These are phyloP conservation scores for Pavo muticus DNA, from an alignment of 2,113 vertebrate genomes.

Conservation along the genomic window DNA sequence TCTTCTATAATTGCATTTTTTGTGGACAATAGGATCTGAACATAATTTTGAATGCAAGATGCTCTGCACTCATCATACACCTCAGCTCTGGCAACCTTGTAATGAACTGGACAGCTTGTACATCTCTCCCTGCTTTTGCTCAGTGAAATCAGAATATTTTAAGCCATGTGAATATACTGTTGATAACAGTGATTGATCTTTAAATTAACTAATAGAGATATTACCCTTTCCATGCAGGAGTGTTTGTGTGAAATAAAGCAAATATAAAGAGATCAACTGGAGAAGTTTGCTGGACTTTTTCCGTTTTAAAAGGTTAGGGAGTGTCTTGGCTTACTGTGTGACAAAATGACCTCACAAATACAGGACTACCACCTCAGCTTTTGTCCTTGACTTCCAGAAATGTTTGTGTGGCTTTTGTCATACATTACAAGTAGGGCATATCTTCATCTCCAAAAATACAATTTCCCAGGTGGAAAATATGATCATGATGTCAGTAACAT, in stretches of 20 bases:
- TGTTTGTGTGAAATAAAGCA: background rate
- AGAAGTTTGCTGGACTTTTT: background rate
- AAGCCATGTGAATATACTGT: background rate
- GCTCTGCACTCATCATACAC: background rate
- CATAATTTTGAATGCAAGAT: background rate
- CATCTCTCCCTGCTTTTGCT: background rate
- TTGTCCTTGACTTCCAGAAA: background rate
- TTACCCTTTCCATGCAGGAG: background rate
- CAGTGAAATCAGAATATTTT: background rate
- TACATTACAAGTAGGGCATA: background rate
- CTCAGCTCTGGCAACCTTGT: background rate
- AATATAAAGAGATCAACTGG: background rate
- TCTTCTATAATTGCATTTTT: background rate
- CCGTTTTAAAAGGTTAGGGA: background rate
- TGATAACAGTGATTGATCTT: background rate
- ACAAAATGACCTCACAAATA: background rate
- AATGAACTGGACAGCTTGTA: background rate
- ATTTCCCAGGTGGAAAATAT: background rate
- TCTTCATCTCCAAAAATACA: background rate
- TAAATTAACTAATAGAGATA: background rate
- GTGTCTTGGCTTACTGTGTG: background rate
- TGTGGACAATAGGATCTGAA: background rate
- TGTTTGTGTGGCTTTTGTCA: background rate
- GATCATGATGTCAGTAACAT: background rate
- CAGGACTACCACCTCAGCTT: background rate